Percentiles rank a stretch among this genome's conserved stretches.
Evolutionary conservation across 1,140 invertebrate species (phyloP).

Genomic region (Drosophila mayri): DNA sequence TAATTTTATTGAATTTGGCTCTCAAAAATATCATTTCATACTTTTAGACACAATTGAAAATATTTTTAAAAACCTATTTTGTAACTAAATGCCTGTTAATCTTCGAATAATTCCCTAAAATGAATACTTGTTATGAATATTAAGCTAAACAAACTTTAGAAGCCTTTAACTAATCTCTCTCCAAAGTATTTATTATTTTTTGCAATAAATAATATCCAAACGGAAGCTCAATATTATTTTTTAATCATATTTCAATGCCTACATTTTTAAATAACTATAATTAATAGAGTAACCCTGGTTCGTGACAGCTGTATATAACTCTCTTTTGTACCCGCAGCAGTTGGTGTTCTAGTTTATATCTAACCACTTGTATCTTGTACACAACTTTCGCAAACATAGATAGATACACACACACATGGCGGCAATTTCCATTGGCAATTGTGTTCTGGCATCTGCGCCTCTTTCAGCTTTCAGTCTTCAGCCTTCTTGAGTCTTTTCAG

Average conservation of each 20-base stretch:
- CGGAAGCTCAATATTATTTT: neutral
- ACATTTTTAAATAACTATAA: neutral
- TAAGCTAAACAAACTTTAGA: neutral
- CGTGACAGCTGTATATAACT: neutral
- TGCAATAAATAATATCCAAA: neutral
- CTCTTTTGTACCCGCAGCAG: slow-evolving; percentile 21
- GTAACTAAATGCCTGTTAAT: neutral
- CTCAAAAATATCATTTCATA: neutral
- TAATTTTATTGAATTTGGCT: neutral
- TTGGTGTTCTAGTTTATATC: slow-evolving; percentile 78
- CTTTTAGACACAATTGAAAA: neutral
- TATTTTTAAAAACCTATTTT: neutral
- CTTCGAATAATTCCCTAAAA: neutral
- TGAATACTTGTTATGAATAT: neutral
- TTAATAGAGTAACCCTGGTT: slow-evolving; percentile 21
- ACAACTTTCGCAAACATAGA: slow-evolving; percentile 63
- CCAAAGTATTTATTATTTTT: neutral
- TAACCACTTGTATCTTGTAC: slow-evolving; percentile 78
- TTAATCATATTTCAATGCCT: neutral
- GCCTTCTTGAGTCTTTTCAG: slow-evolving; percentile 8
- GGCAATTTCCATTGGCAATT: slow-evolving; percentile 73
- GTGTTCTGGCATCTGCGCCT: slow-evolving; percentile 47
- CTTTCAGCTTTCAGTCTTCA: slow-evolving; percentile 7
- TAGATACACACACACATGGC: slow-evolving; percentile 33
- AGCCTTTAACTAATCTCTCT: neutral